Conservation (phyloP, 37 sponge, comb jelly and placozoan species). For the Cladorhizidae sp. region DNA sequence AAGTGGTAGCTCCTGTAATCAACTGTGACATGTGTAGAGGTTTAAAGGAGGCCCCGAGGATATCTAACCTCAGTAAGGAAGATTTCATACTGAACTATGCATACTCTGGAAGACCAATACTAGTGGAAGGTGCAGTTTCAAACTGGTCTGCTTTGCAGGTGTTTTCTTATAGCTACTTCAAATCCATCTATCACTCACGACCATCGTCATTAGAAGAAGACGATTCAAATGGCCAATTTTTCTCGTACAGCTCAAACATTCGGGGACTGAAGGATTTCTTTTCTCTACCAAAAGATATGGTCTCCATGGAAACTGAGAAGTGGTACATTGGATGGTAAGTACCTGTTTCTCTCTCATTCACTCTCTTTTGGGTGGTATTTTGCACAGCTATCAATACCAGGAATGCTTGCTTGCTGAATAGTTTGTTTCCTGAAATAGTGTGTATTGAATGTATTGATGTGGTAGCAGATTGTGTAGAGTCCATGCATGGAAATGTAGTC, state of each 20-base stretch:
- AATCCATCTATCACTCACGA: conserved; percentile 49
- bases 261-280: conserved; percentile 62
- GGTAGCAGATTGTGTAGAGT: too few species aligned
- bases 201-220: conserved; percentile 54
- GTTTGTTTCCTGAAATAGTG: too few species aligned
- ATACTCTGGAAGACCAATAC: conserved; percentile 45
- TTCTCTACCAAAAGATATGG: conserved; percentile 48
- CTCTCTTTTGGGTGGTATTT: too few species aligned
- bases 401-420: too few species aligned
- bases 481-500: too few species aligned
- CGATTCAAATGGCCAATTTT: conserved; percentile 65
- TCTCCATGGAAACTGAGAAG: conserved; percentile 42
- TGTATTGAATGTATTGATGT: too few species aligned
- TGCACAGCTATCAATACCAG: too few species aligned
- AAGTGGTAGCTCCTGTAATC: conserved; percentile 1
- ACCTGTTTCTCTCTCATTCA: background rate
- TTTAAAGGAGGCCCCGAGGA: conserved; percentile 29
- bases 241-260: conserved; percentile 74
- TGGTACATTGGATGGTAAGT: conserved; percentile 97
- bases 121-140: conserved; percentile 68
- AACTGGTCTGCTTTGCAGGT: conserved; percentile 62
- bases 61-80: conserved; percentile 24
- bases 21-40: conserved; percentile 48
- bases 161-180: conserved; percentile 77
- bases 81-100: conserved; percentile 68